Percentiles rank a stretch among this genome's conserved stretches.
phyloP scores from a whole-genome alignment of 2,797 vertebrate species.

The Phalanger gymnotis region DNA sequence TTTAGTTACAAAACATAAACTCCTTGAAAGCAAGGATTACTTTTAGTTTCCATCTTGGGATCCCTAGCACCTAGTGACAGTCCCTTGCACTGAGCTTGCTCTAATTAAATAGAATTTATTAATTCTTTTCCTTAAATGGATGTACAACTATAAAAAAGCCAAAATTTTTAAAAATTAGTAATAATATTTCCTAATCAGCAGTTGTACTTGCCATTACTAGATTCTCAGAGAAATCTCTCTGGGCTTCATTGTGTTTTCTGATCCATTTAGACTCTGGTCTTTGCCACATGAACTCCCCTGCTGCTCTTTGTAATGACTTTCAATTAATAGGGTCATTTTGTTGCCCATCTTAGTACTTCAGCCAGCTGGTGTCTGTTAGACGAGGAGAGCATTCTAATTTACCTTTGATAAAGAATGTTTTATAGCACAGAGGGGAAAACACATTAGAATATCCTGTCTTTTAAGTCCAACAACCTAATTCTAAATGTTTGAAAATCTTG shows the following conservation, averaged over 20 bases:
- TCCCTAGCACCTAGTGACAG: not conserved
- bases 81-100: not conserved
- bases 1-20: not conserved
- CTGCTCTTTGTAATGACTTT: constrained; percentile 37
- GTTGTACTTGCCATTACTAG: not conserved
- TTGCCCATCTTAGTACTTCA: not conserved
- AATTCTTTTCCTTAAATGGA: not conserved
- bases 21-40: not conserved
- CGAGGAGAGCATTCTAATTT: constrained; percentile 17
- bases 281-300: not conserved
- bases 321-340: constrained; percentile 43
- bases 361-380: not conserved
- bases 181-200: not conserved
- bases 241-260: not conserved
- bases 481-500: not conserved
- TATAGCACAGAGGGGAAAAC: constrained; percentile 8
- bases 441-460: not conserved
- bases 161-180: not conserved
- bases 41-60: not conserved
- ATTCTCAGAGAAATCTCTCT: not conserved
- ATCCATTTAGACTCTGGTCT: not conserved
- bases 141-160: not conserved
- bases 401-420: constrained; percentile 18
- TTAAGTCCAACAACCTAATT: constrained; percentile 34
- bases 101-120: not conserved